Conservation (phyloP, 2,797 vertebrate genomes). For the Pseudopleuronectes americanus region DNA sequence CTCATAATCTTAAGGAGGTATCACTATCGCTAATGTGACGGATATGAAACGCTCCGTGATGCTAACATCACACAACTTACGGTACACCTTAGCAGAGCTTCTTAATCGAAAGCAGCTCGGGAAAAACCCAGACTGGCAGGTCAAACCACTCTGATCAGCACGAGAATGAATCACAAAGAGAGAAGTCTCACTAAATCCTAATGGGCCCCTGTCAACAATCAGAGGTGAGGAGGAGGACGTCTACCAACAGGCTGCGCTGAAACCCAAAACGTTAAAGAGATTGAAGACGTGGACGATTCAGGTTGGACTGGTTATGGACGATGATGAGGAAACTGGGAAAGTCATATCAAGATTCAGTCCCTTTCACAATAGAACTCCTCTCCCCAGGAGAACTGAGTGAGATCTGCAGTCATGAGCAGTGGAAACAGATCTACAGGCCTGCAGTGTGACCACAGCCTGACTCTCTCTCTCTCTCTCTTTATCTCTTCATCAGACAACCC, state of each 20-base stretch:
- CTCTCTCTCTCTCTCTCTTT: slow-evolving; percentile 14
- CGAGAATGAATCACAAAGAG: too few relatives aligned
- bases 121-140: too few relatives aligned
- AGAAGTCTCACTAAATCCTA: not conserved
- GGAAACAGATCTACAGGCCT: too few relatives aligned
- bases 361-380: too few relatives aligned
- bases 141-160: slow-evolving; percentile 20
- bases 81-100: too few relatives aligned
- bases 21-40: too few relatives aligned
- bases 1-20: not conserved
- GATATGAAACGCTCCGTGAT: too few relatives aligned
- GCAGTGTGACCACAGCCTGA: not conserved
- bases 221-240: slow-evolving; percentile 10
- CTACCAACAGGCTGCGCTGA: slow-evolving; percentile 9
- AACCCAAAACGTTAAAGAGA: not conserved
- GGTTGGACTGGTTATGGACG: slow-evolving; percentile 16
- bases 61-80: too few relatives aligned
- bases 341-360: slow-evolving; percentile 3
- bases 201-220: slow-evolving; percentile 17
- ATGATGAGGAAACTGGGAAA: not conserved
- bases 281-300: not conserved
- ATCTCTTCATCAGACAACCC: not conserved
- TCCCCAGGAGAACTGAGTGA: not conserved
- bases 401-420: not conserved
- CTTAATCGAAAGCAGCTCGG: too few relatives aligned